Evolutionary conservation across 2,113 vertebrate species (phyloP).

Genomic region (Ptychochromis oligacanthus): DNA sequence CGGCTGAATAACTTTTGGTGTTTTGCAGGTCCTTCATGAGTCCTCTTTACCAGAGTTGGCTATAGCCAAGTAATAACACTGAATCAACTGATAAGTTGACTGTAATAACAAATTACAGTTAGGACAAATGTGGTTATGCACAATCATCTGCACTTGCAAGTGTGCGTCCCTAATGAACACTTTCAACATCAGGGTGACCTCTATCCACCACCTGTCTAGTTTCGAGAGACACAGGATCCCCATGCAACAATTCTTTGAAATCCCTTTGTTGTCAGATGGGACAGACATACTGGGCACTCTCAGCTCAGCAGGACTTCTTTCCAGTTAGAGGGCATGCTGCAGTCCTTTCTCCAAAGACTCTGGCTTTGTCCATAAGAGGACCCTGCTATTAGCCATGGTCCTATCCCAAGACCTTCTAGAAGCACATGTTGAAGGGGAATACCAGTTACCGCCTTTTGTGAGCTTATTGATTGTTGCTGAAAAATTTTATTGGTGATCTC

Average conservation of each 20-base stretch:
- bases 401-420: not conserved
- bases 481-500: not conserved
- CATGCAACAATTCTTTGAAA: not conserved
- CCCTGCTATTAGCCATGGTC: not conserved
- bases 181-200: not conserved
- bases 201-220: not conserved
- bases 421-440: not conserved
- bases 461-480: not conserved
- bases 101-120: not conserved
- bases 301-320: slow-evolving; percentile 3
- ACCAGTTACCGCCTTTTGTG: not conserved
- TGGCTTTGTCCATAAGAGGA: not conserved
- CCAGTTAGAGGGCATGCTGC: not conserved
- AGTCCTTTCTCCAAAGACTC: not conserved
- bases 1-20: not conserved
- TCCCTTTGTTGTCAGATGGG: not conserved
- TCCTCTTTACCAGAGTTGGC: not conserved
- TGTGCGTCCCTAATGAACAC: not conserved
- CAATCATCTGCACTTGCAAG: not conserved
- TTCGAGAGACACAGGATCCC: not conserved
- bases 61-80: not conserved
- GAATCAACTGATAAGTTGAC: too few relatives aligned
- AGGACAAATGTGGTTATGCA: not conserved
- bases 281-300: not conserved
- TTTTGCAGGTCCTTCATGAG: not conserved